Conservation (phyloP, 1,140 invertebrate genomes). For the Brachionus asplanchnoidis region DNA sequence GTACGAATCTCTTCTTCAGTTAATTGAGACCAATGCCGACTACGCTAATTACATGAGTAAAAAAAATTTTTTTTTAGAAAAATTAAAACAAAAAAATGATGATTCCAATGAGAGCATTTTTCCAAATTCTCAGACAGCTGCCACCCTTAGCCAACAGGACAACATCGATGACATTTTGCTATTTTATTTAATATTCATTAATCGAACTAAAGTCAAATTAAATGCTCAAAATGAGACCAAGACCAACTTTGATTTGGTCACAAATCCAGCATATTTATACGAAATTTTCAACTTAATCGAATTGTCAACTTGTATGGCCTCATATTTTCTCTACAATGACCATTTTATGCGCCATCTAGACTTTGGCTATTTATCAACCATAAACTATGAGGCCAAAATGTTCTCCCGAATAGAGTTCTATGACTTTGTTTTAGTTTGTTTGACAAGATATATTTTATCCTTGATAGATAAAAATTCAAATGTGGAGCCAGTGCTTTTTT, state of each 20-base stretch:
- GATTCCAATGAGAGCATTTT: not conserved
- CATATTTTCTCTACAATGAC: not conserved
- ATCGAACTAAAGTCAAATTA: not conserved
- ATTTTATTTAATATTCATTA: not conserved
- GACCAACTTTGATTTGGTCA: not conserved
- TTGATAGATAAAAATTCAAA: not conserved
- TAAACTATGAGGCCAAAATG: not conserved
- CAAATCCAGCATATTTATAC: not conserved
- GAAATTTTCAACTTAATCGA: slow-evolving; percentile 10
- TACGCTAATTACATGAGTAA: not conserved
- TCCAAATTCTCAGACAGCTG: not conserved
- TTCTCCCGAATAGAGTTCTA: not conserved
- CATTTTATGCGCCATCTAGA: not conserved
- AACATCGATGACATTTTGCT: not conserved
- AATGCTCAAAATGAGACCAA: not conserved
- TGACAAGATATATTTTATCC: not conserved
- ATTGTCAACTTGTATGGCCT: not conserved
- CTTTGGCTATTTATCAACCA: not conserved
- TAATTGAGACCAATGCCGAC: not conserved
- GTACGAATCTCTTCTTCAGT: not conserved
- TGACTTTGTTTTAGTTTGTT: not conserved
- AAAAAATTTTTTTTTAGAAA: not conserved
- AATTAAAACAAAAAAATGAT: not conserved
- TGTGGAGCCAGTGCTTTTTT: not conserved
- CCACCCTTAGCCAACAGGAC: not conserved